These are phyloP conservation scores for Crypturellus tataupa DNA, from an alignment of 2,797 vertebrate genomes.

Conservation along the genomic window DNA sequence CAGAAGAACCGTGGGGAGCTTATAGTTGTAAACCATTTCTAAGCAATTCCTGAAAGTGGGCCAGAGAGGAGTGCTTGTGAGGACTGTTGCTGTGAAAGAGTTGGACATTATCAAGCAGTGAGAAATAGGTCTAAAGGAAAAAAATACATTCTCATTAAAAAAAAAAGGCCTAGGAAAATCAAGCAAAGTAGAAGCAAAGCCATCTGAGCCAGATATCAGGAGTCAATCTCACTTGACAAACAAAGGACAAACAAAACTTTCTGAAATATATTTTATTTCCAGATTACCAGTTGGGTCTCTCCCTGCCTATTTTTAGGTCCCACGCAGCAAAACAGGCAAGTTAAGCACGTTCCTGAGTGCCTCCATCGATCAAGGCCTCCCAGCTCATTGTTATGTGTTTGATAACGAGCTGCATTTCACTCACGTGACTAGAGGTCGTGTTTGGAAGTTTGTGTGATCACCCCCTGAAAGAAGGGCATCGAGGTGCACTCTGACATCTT, in stretches of 20 bases:
- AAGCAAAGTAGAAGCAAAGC: neutral
- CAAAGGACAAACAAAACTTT: neutral
- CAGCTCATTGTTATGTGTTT: conserved; percentile 14
- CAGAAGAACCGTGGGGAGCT: neutral
- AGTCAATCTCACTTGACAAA: neutral
- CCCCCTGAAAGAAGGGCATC: conserved; percentile 19
- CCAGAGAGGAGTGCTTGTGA: neutral
- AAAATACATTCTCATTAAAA: neutral
- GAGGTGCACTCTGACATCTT: conserved; percentile 45
- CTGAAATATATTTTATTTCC: neutral
- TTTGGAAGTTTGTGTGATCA: neutral
- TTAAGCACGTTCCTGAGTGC: conserved; percentile 14
- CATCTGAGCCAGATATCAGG: neutral
- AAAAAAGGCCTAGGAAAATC: neutral
- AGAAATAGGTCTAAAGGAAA: conserved; percentile 9
- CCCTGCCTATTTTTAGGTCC: neutral
- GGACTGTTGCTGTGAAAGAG: neutral
- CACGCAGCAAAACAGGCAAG: neutral
- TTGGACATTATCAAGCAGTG: neutral
- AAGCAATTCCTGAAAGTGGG: neutral
- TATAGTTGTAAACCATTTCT: neutral
- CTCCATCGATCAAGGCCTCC: neutral
- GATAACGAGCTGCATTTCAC: conserved; percentile 22
- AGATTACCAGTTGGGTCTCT: neutral
- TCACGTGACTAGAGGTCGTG: neutral